A percentile compares a stretch with the other conserved stretches of the same genome.
phyloP scores from a whole-genome alignment of 2,888 invertebrate genomes.

The Nomada ferruginata region DNA sequence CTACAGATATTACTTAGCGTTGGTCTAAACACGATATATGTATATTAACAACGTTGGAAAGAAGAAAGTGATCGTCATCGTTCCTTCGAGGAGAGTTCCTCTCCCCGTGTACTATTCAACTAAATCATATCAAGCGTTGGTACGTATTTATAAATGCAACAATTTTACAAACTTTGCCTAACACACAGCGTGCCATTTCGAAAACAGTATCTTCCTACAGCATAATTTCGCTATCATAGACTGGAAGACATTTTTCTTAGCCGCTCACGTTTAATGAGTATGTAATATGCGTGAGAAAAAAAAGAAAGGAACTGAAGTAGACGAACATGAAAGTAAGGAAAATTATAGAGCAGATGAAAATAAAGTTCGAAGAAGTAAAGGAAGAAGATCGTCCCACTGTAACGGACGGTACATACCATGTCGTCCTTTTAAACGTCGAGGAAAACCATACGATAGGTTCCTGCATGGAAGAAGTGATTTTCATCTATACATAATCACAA shows the following conservation, averaged over 20 bases:
- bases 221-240: conserved; percentile 30
- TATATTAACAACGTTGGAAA: not conserved
- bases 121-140: not conserved
- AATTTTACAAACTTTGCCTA: not conserved
- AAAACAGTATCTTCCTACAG: not conserved
- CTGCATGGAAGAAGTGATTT: conserved; percentile 44
- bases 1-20: not conserved
- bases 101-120: not conserved
- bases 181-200: not conserved
- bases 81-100: too few relatives aligned
- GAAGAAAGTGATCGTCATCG: not conserved
- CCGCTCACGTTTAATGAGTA: not conserved
- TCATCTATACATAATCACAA: conserved; percentile 6
- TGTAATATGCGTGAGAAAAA: conserved; percentile 7
- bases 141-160: not conserved
- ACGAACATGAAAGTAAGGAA: not conserved
- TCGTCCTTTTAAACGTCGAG: conserved; percentile 39
- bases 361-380: not conserved
- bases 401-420: conserved; percentile 40
- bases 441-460: conserved; percentile 39
- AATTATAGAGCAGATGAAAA: not conserved
- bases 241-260: conserved; percentile 18
- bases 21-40: not conserved
- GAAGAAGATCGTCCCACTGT: conserved; percentile 20
- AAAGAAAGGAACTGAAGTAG: not conserved